Evolutionary conservation across 2,113 vertebrate species (phyloP).

Genomic region (Alosa alosa): DNA sequence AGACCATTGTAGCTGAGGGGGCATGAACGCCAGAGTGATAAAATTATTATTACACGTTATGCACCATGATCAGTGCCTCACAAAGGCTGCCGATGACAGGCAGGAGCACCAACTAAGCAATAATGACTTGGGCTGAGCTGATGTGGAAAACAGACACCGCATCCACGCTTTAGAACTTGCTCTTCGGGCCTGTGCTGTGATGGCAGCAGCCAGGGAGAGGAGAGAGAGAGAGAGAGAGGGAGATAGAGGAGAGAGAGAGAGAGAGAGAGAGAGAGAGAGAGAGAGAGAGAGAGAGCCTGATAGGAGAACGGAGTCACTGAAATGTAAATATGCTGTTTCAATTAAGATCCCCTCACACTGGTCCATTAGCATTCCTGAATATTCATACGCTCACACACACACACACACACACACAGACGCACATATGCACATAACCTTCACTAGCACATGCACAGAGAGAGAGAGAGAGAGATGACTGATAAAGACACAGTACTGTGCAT

Average conservation of each 20-base stretch:
- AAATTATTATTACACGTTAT: conserved; percentile 10
- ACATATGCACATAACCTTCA: not conserved
- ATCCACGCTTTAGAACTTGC: not conserved
- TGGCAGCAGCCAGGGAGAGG: conserved; percentile 12
- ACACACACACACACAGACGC: conserved; percentile 4
- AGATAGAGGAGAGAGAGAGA: conserved; percentile 10
- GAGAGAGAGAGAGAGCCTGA: conserved; percentile 22
- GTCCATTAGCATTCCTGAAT: conserved; percentile 30
- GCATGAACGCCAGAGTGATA: not conserved
- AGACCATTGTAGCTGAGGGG: not conserved
- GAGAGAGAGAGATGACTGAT: not conserved
- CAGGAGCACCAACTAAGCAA: not conserved
- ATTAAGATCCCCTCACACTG: conserved; percentile 30
- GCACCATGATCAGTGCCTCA: conserved; percentile 10
- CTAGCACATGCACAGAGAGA: not conserved
- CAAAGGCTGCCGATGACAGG: not conserved
- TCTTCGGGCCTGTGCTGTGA: not conserved
- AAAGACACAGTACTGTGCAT: not conserved
- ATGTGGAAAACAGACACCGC: not conserved
- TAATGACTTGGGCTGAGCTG: not conserved
- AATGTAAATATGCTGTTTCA: conserved; percentile 38
- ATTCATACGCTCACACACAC: conserved; percentile 35
- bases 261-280: not conserved
- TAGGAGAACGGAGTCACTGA: conserved; percentile 26
- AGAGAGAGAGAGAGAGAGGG: conserved; percentile 15